These are phyloP conservation scores for Drosophila leonis DNA, from an alignment of 2,888 invertebrate species.

Conservation along the genomic window DNA sequence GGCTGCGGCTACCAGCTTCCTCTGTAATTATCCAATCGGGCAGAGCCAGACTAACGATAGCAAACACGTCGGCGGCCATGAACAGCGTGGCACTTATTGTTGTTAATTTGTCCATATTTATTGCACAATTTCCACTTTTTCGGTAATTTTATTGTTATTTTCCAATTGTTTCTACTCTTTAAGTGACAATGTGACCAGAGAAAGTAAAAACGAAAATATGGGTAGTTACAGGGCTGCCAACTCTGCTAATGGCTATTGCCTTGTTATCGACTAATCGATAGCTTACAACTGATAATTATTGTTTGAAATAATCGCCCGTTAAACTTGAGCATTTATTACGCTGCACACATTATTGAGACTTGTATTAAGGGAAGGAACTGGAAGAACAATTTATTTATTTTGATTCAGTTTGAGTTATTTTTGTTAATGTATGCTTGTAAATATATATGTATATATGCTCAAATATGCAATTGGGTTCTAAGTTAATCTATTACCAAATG, in stretches of 20 bases:
- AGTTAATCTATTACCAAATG: background rate
- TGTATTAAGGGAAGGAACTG: background rate
- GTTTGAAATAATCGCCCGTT: constrained; percentile 16
- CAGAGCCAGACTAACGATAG: constrained; percentile 96
- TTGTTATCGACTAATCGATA: constrained; percentile 30
- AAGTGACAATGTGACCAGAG: constrained; percentile 36
- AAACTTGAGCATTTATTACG: background rate
- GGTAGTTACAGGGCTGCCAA: constrained; percentile 9
- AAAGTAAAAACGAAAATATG: background rate
- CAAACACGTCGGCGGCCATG: constrained; percentile 96
- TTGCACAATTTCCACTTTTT: constrained; percentile 12
- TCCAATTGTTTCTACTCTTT: constrained; percentile 11
- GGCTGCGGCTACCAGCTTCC: constrained; percentile 91
- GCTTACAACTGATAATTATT: too few species aligned
- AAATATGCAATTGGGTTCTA: background rate
- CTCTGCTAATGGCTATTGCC: background rate
- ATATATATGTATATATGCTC: background rate
- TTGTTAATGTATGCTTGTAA: background rate
- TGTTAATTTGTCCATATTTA: constrained; percentile 94
- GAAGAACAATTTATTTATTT: background rate
- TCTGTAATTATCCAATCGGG: constrained; percentile 98
- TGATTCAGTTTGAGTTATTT: background rate
- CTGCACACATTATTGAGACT: background rate
- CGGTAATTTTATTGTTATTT: constrained; percentile 19
- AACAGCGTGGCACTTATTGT: constrained; percentile 96